Conservation (phyloP, 2,113 vertebrate species). For the Saccopteryx leptura region DNA sequence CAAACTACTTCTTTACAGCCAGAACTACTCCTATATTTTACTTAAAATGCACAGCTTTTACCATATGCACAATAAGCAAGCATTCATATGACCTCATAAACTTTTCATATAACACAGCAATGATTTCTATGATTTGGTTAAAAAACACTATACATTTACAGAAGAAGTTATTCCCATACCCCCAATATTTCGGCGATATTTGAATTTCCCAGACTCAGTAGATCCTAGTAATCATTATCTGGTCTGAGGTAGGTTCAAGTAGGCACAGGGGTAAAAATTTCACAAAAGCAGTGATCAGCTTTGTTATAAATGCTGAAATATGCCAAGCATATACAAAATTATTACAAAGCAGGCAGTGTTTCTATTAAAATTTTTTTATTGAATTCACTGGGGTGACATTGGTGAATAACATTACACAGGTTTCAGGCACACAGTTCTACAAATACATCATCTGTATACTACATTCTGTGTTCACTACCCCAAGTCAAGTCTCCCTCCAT, state of each 20-base stretch:
- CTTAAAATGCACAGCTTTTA: conserved; percentile 86
- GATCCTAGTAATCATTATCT: conserved; percentile 71
- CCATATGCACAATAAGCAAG: conserved; percentile 87
- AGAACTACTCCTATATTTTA: conserved; percentile 86
- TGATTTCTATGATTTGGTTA: conserved; percentile 85
- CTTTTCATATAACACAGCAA: conserved; percentile 79
- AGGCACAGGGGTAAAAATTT: conserved; percentile 73
- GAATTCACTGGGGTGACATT: too few relatives aligned
- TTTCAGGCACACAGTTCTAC: too few relatives aligned
- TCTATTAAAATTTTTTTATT: not conserved
- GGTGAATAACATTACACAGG: too few relatives aligned
- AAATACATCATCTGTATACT: too few relatives aligned
- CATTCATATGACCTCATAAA: conserved; percentile 86
- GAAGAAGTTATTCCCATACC: conserved; percentile 74
- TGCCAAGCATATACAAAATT: conserved; percentile 17
- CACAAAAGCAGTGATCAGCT: conserved; percentile 64
- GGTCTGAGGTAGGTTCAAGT: conserved; percentile 68
- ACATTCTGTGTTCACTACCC: too few relatives aligned
- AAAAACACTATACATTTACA: conserved; percentile 78
- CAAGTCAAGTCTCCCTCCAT: too few relatives aligned
- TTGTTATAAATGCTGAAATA: conserved; percentile 62
- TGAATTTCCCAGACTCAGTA: conserved; percentile 77
- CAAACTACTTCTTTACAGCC: conserved; percentile 85
- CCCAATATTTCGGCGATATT: conserved; percentile 70
- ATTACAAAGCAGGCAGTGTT: conserved; percentile 27